Percentiles rank a stretch among this genome's conserved stretches.
Evolutionary conservation across 2,797 vertebrate genomes (phyloP).

Genomic region (Parotocinclus haroldoi): DNA sequence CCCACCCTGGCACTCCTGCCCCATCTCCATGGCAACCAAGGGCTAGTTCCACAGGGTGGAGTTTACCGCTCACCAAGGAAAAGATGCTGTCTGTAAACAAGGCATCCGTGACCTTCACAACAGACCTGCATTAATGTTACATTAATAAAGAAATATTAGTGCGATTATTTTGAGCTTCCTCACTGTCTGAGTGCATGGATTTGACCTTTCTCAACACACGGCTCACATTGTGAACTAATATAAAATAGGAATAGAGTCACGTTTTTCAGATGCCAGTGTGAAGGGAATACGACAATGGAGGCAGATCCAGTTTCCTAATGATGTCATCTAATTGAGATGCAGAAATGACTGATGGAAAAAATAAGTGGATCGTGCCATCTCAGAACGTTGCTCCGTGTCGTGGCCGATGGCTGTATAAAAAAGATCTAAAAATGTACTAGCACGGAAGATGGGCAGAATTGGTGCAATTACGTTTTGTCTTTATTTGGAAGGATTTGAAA

Average conservation of each 20-base stretch:
- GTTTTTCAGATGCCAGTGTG: slow-evolving; percentile 43
- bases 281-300: slow-evolving; percentile 43
- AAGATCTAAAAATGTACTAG: not conserved
- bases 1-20: slow-evolving; percentile 41
- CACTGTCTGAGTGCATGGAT: no score
- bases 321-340: slow-evolving; percentile 40
- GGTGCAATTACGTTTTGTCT: not conserved
- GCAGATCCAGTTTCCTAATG: slow-evolving; percentile 43
- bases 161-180: no score
- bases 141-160: slow-evolving; percentile 15
- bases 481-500: not conserved
- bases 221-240: slow-evolving; percentile 12
- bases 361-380: slow-evolving; percentile 33
- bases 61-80: slow-evolving; percentile 27
- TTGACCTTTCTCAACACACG: no score
- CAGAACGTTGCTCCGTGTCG: slow-evolving; percentile 10
- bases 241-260: slow-evolving; percentile 45
- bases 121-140: slow-evolving; percentile 7
- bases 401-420: not conserved
- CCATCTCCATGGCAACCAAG: slow-evolving; percentile 48
- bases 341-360: slow-evolving; percentile 29
- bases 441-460: not conserved
- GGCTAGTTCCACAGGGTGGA: slow-evolving; percentile 34
- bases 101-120: slow-evolving; percentile 8
- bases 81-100: slow-evolving; percentile 27